Conservation (phyloP, 2,888 invertebrate genomes). For the Aphrophora alni region DNA sequence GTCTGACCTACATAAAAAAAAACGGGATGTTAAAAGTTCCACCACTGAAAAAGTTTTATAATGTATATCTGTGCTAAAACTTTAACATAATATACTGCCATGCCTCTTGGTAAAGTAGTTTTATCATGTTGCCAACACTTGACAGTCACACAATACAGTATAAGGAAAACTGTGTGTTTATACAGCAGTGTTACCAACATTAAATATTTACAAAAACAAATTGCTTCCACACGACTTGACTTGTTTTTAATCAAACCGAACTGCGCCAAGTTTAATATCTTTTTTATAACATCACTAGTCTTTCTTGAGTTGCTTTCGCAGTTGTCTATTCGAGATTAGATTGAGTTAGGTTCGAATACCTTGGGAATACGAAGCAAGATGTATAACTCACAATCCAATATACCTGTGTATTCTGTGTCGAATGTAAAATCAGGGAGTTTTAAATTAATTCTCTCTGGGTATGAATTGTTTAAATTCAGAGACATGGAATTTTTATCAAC, state of each 20-base stretch:
- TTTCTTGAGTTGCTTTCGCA: not conserved
- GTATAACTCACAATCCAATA: not conserved
- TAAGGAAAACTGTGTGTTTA: too few relatives aligned
- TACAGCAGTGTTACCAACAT: not conserved
- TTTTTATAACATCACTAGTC: not conserved
- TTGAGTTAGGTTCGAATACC: not conserved
- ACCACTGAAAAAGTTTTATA: not conserved
- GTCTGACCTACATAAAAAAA: not conserved
- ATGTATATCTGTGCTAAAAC: not conserved
- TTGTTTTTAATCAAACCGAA: not conserved
- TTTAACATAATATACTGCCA: not conserved
- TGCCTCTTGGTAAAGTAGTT: not conserved
- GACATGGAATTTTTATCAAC: too few relatives aligned
- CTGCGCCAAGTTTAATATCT: not conserved
- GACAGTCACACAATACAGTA: not conserved
- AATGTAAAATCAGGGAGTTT: not conserved
- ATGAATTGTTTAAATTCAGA: too few relatives aligned
- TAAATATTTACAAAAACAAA: constrained; percentile 2
- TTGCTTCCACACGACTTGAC: constrained; percentile 1
- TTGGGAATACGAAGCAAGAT: not conserved
- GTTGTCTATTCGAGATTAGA: not conserved
- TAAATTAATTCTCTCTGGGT: too few relatives aligned
- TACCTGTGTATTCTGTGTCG: not conserved
- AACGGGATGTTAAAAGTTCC: not conserved
- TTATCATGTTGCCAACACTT: not conserved